Base-by-base conservation (phyloP, 2,888 invertebrate species). In the Carcina quercana region DNA sequence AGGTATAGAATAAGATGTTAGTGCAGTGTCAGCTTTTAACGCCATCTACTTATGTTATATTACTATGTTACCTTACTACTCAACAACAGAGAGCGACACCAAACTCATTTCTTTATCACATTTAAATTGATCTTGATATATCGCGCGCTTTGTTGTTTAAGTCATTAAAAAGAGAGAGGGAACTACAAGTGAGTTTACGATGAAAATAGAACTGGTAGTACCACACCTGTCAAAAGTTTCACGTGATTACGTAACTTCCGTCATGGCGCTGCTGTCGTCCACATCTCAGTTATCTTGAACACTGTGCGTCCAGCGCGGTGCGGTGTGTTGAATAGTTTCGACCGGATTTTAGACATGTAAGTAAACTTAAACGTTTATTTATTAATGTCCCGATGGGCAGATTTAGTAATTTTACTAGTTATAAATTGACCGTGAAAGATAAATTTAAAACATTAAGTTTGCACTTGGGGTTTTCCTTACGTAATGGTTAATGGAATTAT, bases 291-390 rank as follows among this genome's bases (percentile, higher is more conserved):
- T 75, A 73, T 76, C 76, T 82, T 74, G 74, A 68, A 36, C 76
- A 76, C 79, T 79, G 79, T 79, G 78, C 70, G 66, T 65, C 67
- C 65, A 62, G 69, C 57, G 74, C 74, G 70, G 79, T 71, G 79
- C 59, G 68, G 80, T 71, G 74, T 73, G 65, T 68, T 49, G 51
- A 59, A 54, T 55, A 61, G 52, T 59, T 71, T 66, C 61, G 53
- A 70, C 68, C 63, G 74, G 72, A 73, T 70, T 61, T 67, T 61
- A 79, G 60, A 78, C 74, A 82, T 78, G 80, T 82, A 74, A 79
- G 80, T 76, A 30, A 28, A 36, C 34, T 32, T 29, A 21, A 11
- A 11, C 12, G 25, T 35, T 31, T 3, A 19, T 28, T 25, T 33
- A 22, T 35, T 11, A 29, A 13, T 17, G 13, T 24, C 10, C 25